Conservation (phyloP, 2,797 vertebrate species). For the Scarus forsteni region DNA sequence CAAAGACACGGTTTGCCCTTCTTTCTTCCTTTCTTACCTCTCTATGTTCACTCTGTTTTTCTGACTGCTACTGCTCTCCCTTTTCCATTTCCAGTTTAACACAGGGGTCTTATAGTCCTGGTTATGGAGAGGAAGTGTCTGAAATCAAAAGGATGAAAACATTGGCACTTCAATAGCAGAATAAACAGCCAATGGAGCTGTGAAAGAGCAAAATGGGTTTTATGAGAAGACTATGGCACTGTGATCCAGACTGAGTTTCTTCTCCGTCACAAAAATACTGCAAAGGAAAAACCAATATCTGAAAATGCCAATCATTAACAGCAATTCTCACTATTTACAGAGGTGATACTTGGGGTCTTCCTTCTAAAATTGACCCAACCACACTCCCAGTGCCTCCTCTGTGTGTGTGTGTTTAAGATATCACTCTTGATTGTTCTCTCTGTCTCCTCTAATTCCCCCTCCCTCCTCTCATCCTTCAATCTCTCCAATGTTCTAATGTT, state of each 20-base stretch:
- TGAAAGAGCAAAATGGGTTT: slow-evolving; percentile 62
- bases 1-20: slow-evolving; percentile 45
- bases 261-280: slow-evolving; percentile 55
- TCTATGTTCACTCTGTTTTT: slow-evolving; percentile 20
- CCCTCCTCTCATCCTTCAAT: slow-evolving; percentile 49
- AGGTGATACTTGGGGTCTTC: slow-evolving; percentile 47
- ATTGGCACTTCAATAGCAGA: slow-evolving; percentile 48
- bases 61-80: slow-evolving; percentile 8
- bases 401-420: slow-evolving; percentile 40
- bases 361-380: slow-evolving; percentile 56
- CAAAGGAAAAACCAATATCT: slow-evolving; percentile 49
- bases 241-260: slow-evolving; percentile 74
- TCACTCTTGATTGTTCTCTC: slow-evolving; percentile 49
- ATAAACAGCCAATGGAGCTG: slow-evolving; percentile 72
- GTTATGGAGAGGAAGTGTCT: slow-evolving; percentile 50
- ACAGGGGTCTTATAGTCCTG: slow-evolving; percentile 39
- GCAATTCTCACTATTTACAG: slow-evolving; percentile 74
- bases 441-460: slow-evolving; percentile 58
- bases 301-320: slow-evolving; percentile 73
- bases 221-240: slow-evolving; percentile 70
- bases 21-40: slow-evolving; percentile 10
- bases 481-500: slow-evolving; percentile 68
- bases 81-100: slow-evolving; percentile 33
- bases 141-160: slow-evolving; percentile 67
- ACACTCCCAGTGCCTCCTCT: slow-evolving; percentile 32